Evolutionary conservation across 2,888 invertebrate genomes (phyloP).

Genomic region (Drosophila anceps): DNA sequence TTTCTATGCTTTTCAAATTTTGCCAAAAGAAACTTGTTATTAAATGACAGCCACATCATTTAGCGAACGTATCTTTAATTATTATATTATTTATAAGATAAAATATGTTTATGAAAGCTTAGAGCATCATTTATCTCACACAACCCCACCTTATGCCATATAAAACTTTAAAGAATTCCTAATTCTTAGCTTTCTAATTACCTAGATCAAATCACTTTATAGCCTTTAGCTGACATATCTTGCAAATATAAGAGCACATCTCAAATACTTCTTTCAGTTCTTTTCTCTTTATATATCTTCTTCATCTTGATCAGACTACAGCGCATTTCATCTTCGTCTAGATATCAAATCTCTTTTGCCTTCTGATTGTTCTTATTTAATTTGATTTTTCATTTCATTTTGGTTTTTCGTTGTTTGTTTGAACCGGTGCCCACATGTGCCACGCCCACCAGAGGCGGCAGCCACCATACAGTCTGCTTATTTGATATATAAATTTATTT

Average conservation of each 20-base stretch:
- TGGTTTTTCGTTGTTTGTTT: constrained; percentile 19
- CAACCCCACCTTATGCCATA: not conserved
- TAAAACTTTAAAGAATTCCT: not conserved
- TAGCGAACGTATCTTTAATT: not conserved
- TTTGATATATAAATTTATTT: constrained; percentile 2
- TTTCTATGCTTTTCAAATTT: not conserved
- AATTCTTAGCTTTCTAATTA: not conserved
- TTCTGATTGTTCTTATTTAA: constrained; percentile 20
- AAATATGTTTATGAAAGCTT: no score
- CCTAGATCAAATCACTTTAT: not conserved
- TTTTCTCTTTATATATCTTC: not conserved
- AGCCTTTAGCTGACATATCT: not conserved
- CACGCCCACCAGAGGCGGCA: constrained; percentile 28
- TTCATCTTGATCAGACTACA: no score
- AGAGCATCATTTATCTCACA: not conserved
- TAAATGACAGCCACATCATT: not conserved
- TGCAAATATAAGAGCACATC: not conserved
- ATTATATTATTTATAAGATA: no score
- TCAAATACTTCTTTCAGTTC: not conserved
- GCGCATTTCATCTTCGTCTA: constrained; percentile 8
- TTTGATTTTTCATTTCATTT: constrained; percentile 33
- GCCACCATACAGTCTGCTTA: constrained; percentile 61
- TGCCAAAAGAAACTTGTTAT: not conserved
- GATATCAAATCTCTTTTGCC: not conserved
- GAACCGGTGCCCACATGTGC: constrained; percentile 30